Evolutionary conservation across 92 coral and sea anemone genomes (phyloP), one percentile per base, ranked within the genome.

Genomic region (Umimayanthus kanabou): DNA sequence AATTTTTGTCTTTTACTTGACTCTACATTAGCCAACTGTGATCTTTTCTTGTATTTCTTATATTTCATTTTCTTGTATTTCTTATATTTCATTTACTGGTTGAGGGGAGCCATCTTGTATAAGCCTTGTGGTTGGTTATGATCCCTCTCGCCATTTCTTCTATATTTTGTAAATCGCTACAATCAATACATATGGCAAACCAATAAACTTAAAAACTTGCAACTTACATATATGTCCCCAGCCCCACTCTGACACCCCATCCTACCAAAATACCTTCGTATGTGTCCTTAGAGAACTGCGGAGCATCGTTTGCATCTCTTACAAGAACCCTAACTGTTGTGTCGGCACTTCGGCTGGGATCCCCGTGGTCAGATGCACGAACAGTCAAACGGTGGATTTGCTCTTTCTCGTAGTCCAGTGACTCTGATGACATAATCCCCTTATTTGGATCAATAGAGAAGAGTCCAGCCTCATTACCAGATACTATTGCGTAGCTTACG

Each of bases 231-330:
- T 57, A 2, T 29, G 1, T 1, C 83, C 81, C 15, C 39, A 22
- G 25, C 26, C 15, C 81, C 5, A 22, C 18, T 39, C 29, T 23
- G 5, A 1, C 26, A 28, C 6, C 13, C 81, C 22, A 71, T 15
- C 40, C 20, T 14, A 15, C 37, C 4, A 25, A 20, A 4, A 16
- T 93, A 95, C 98, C 98, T 93, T 88, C 92, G 65, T 93, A 93
- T 13, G 90, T 81, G 50, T 82, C 88, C 64, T 91, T 93, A 15
- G 93, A 82, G 88, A 97, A 97, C 39, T 78, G 85, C 4, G 99
- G 99, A 6, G 96, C 92, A 40, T 97, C 99, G 77, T 97, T 97
- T 2, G 94, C 92, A 88, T 95, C 98, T 65, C 88, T 89, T 16
- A 97, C 99, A 28, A 84, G 4, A 61, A 96, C 85, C 28, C 88